Evolutionary conservation across 2,797 vertebrate species (phyloP), one percentile per base, ranked within the genome.

Genomic region (Limosa lapponica): DNA sequence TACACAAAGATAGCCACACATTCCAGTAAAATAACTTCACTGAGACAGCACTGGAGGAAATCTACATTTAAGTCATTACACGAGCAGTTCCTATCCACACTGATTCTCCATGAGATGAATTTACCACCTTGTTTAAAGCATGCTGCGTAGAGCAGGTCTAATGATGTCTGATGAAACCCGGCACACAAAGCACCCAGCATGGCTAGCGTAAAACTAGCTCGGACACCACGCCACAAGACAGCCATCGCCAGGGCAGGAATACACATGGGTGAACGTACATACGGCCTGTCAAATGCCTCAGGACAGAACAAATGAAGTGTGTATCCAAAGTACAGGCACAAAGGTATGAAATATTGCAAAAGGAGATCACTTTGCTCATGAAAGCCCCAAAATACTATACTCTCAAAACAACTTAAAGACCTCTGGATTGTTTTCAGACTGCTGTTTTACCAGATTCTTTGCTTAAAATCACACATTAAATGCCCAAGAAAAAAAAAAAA

Each of bases 171-270:
- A 59, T 3, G 11, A 80, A 86, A 80, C 3, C 0, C 6, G 3
- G 10, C 3, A 3, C 25, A 52, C 25, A 73, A 58, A 84, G 46
- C 57, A 67, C 3, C 22, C 30, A 28, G 49, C 0, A 0, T 3
- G 36, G 54, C 30, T 30, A 52, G 6, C 0, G 0, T 5, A 25
- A 84, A 93, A 54, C n/a, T 25, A 39, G 44, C 66, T 51, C 43
- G 61, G 36, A 17, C 25, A 58, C 62, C 70, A 39, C 0, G 3
- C 27, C 58, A 22, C 41, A 49, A 13, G 32, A 59, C 19, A 74
- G 49, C 10, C 49, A 28, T 3, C 64, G 44, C 36, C 0, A 0
- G 15, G 73, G 44, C 46, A 80, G 59, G 17, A 82, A 59, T 8
- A 46, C 2, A 30, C 34, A 30, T 0, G 2, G 25, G 5, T 37